phyloP scores from a whole-genome alignment of 1,140 invertebrate genomes.

The Arctopsyche grandis region DNA sequence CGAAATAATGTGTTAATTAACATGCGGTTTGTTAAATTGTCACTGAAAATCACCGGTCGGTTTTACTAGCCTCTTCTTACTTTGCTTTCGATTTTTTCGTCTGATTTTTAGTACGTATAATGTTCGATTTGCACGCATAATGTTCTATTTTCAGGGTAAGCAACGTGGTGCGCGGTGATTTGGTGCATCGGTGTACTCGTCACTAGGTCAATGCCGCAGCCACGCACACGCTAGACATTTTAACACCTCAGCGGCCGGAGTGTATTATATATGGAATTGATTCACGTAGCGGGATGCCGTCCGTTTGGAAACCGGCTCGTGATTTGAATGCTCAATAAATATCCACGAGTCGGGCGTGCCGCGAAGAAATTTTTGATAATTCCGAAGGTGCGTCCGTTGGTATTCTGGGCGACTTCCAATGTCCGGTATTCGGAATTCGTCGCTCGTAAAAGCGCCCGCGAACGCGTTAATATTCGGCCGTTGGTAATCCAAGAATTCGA shows the following conservation, averaged over 20 bases:
- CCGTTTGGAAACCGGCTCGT: constrained; percentile 2
- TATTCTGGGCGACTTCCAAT: neutral
- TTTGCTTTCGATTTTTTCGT: too few species aligned
- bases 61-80: too few species aligned
- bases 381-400: too few species aligned
- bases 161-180: neutral
- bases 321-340: constrained; percentile 14
- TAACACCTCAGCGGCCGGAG: too few species aligned
- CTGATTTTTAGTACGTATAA: too few species aligned
- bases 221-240: too few species aligned
- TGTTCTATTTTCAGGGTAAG: neutral
- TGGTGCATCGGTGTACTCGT: neutral
- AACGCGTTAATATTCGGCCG: constrained; percentile 15
- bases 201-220: constrained; percentile 14
- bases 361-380: neutral
- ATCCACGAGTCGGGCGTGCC: neutral
- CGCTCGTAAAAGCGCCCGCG: neutral
- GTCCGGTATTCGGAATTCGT: constrained; percentile 7
- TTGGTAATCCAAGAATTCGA: neutral
- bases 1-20: neutral
- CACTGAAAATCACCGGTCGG: too few species aligned
- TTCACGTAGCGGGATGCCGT: constrained; percentile 20
- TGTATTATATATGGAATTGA: constrained; percentile 2
- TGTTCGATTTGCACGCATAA: too few species aligned
- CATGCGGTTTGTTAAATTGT: neutral